Percentiles rank a stretch among this genome's conserved stretches.
Evolutionary conservation across 2,113 vertebrate species (phyloP).

Genomic region (Chascanopsetta lugubris): DNA sequence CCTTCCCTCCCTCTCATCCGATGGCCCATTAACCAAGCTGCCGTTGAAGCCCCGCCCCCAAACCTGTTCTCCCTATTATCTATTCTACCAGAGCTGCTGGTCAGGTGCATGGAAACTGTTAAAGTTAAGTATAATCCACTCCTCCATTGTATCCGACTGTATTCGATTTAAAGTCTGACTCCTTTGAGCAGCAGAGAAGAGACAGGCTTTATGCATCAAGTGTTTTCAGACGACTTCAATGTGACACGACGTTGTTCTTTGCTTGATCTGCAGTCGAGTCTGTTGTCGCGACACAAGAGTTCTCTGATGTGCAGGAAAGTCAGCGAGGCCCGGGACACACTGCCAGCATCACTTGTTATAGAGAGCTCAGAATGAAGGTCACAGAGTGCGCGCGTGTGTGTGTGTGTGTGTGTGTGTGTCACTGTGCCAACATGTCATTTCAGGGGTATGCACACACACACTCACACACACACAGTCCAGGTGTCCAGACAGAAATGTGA

Average conservation of each 20-base stretch:
- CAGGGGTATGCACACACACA: no score
- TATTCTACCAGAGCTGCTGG: conserved; percentile 32
- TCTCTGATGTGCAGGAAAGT: neutral
- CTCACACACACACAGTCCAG: no score
- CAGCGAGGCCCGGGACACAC: neutral
- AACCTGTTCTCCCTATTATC: conserved; percentile 41
- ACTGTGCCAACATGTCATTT: conserved; percentile 23
- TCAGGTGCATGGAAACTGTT: conserved; percentile 16
- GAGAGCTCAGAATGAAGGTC: neutral
- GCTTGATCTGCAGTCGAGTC: conserved; percentile 15
- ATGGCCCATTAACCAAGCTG: conserved; percentile 67
- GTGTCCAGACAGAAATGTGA: no score
- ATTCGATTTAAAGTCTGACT: neutral
- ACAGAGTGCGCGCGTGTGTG: no score
- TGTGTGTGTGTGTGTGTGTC: no score
- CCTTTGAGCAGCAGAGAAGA: conserved; percentile 1
- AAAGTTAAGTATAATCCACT: neutral
- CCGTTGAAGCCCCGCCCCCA: conserved; percentile 64
- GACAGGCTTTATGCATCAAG: neutral
- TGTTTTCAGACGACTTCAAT: no score
- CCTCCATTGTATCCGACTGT: conserved; percentile 6
- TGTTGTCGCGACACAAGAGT: conserved; percentile 1
- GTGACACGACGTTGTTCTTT: neutral
- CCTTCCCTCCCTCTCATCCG: conserved; percentile 55
- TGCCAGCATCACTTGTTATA: conserved; percentile 5